phyloP scores from a whole-genome alignment of 2,113 vertebrate genomes.

The Crotalus tigris region DNA sequence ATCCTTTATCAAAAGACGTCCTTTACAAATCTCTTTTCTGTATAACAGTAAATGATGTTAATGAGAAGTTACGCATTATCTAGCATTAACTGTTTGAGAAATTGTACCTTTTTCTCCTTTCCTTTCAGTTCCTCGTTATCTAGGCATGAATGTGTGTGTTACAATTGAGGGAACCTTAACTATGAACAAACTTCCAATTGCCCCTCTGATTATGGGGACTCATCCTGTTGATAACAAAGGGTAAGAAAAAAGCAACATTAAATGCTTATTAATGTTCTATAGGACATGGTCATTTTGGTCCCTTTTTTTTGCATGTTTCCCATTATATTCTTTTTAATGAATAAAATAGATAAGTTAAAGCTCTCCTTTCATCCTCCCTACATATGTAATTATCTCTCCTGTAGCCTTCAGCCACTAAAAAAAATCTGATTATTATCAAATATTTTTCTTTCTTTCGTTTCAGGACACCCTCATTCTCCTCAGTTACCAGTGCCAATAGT shows the following conservation, averaged over 20 bases:
- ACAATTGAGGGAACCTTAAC: slow-evolving; percentile 89
- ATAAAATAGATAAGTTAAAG: neutral
- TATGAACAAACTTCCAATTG: slow-evolving; percentile 93
- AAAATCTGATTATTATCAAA: neutral
- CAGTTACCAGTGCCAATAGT: slow-evolving; percentile 92
- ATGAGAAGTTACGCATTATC: neutral
- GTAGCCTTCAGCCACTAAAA: neutral
- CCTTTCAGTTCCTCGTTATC: slow-evolving; percentile 81
- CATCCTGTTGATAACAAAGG: slow-evolving; percentile 97
- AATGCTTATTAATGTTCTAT: neutral
- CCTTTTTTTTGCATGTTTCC: neutral
- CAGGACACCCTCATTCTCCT: slow-evolving; percentile 90
- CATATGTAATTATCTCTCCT: neutral
- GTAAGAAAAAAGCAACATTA: slow-evolving; percentile 59
- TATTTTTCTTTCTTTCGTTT: neutral
- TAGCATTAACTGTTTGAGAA: neutral
- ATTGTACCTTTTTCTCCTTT: slow-evolving; percentile 13
- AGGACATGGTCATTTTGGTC: neutral
- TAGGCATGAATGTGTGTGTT: slow-evolving; percentile 89
- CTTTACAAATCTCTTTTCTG: neutral
- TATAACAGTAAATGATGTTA: neutral
- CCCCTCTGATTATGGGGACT: slow-evolving; percentile 93
- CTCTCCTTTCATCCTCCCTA: neutral
- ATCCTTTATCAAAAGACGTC: neutral
- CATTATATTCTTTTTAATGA: neutral